Evolutionary conservation across 2,113 vertebrate genomes (phyloP).

Genomic region (Lates calcarifer): DNA sequence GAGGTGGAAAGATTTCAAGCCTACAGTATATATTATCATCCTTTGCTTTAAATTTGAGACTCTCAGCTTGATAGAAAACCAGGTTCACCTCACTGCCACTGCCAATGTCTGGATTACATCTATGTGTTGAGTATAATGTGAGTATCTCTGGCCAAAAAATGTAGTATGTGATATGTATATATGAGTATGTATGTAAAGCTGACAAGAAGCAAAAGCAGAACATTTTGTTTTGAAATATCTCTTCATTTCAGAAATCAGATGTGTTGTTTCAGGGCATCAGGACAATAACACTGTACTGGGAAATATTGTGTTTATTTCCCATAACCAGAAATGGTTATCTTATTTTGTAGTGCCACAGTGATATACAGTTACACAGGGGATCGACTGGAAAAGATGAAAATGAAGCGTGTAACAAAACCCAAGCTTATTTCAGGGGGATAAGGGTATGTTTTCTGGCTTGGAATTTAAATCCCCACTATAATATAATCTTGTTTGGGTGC

Average conservation of each 20-base stretch:
- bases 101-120: not conserved
- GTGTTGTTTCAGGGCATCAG: slow-evolving; percentile 6
- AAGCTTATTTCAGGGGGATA: slow-evolving; percentile 44
- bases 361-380: slow-evolving; percentile 50
- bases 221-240: slow-evolving; percentile 1
- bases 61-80: slow-evolving; percentile 1
- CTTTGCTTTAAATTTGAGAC: not conserved
- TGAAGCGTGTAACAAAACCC: slow-evolving; percentile 55
- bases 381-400: slow-evolving; percentile 52
- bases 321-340: slow-evolving; percentile 48
- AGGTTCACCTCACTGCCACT: not conserved
- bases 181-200: not conserved
- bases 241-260: slow-evolving; percentile 3
- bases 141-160: not conserved
- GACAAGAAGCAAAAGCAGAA: not conserved
- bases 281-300: not conserved
- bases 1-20: not conserved
- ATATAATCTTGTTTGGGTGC: slow-evolving; percentile 63
- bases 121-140: not conserved
- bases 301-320: slow-evolving; percentile 35
- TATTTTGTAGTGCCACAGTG: slow-evolving; percentile 16
- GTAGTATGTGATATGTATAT: not conserved
- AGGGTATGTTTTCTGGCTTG: slow-evolving; percentile 34
- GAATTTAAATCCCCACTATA: slow-evolving; percentile 62
- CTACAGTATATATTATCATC: not conserved